Conservation (phyloP, 2,888 invertebrate genomes). For the Papilio demoleus region DNA sequence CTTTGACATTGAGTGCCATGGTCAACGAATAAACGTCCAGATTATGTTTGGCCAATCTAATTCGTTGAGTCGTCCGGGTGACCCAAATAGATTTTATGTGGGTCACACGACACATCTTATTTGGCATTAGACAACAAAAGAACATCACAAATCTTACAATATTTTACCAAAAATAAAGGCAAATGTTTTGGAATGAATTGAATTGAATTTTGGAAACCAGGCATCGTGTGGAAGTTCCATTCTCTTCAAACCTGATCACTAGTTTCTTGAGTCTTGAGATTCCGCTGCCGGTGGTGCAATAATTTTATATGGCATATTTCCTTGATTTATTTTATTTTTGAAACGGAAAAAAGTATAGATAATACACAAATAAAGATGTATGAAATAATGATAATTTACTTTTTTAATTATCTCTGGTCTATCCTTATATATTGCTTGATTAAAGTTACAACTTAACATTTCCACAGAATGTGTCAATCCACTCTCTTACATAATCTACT, state of each 20-base stretch:
- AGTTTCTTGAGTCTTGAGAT: no score
- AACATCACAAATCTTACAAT: not conserved
- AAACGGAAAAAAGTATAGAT: no score
- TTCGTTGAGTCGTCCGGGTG: slow-evolving; percentile 19
- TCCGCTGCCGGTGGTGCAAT: no score
- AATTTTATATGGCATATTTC: no score
- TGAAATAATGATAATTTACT: no score
- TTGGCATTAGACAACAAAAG: not conserved
- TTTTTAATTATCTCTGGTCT: no score
- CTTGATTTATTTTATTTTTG: no score
- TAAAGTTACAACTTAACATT: not conserved
- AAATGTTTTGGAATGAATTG: no score
- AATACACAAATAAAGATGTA: no score
- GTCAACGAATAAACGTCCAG: slow-evolving; percentile 21
- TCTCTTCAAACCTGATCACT: no score
- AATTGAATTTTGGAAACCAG: no score
- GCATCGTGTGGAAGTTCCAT: no score
- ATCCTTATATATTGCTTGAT: not conserved
- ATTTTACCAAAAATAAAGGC: not conserved
- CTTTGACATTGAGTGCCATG: slow-evolving; percentile 12
- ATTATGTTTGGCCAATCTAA: slow-evolving; percentile 29
- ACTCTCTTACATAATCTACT: slow-evolving; percentile 20
- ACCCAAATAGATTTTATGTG: slow-evolving; percentile 23
- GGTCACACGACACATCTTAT: slow-evolving; percentile 17
- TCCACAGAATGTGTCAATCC: slow-evolving; percentile 2